Evolutionary conservation across 2,113 vertebrate genomes (phyloP).

Genomic region (Lontra canadensis): DNA sequence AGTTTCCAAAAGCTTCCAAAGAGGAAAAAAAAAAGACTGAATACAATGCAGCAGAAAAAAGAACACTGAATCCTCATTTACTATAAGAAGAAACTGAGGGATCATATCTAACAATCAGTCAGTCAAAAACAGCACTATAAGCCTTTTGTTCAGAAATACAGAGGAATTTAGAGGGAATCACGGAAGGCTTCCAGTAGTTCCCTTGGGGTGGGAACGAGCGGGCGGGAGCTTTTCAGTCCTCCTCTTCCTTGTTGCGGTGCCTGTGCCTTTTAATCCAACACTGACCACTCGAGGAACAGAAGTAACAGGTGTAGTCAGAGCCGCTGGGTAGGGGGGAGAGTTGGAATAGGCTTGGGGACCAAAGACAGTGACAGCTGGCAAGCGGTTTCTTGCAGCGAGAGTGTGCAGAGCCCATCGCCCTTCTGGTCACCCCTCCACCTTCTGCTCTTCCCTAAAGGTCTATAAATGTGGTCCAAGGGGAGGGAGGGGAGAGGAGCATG

Average conservation of each 20-base stretch:
- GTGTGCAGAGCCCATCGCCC: not conserved
- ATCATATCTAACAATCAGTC: not conserved
- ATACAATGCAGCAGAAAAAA: not conserved
- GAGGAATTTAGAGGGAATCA: not conserved
- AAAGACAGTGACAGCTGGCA: fast-evolving
- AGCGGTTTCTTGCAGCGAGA: not conserved
- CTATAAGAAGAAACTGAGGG: not conserved
- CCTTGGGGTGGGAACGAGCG: not conserved
- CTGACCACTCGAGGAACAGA: not conserved
- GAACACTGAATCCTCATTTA: not conserved
- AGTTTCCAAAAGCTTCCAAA: not conserved
- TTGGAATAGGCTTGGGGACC: fast-evolving
- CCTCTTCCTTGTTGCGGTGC: not conserved
- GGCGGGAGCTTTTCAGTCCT: not conserved
- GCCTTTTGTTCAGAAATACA: not conserved
- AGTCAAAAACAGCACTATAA: not conserved
- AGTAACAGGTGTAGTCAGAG: not conserved
- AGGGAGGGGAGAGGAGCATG: not conserved
- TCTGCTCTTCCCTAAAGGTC: not conserved
- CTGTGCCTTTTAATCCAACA: not conserved
- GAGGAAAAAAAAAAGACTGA: not conserved
- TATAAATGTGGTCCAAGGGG: not conserved
- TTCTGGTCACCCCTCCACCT: not conserved
- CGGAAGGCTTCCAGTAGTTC: not conserved
- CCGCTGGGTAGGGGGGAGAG: fast-evolving